Conservation (phyloP, 2,888 invertebrate species). For the Diloba caeruleocephala region DNA sequence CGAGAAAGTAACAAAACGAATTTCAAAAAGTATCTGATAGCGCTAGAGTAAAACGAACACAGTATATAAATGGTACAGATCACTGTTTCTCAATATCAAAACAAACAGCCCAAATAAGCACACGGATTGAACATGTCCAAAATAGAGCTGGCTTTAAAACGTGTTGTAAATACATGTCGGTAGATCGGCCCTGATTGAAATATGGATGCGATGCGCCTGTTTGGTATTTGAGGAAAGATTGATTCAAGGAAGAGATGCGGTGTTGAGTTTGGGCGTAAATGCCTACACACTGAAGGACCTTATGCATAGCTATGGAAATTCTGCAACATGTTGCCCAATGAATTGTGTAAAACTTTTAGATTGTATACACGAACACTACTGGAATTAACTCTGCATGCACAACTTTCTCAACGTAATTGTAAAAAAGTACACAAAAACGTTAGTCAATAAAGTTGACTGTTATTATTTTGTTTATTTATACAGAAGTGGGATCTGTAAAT, state of each 20-base stretch:
- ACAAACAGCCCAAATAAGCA: constrained; percentile 77
- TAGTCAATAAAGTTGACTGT: constrained; percentile 4
- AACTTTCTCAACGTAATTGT: constrained; percentile 1
- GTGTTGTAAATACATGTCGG: constrained; percentile 79
- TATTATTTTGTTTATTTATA: constrained; percentile 9
- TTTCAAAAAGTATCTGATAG: constrained; percentile 28
- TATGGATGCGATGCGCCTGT: constrained; percentile 75
- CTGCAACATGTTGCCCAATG: too few relatives aligned
- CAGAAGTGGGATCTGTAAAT: constrained; percentile 9
- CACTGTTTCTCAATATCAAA: constrained; percentile 75
- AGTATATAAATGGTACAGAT: constrained; percentile 60
- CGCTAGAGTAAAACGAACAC: constrained; percentile 44
- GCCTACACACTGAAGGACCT: constrained; percentile 23
- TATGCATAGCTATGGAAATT: background rate
- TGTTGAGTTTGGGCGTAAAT: constrained; percentile 13
- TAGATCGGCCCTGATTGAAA: constrained; percentile 76
- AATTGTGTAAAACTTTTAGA: background rate
- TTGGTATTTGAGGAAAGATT: constrained; percentile 63
- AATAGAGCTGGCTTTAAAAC: constrained; percentile 77
- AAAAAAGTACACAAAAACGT: too few relatives aligned
- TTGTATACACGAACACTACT: too few relatives aligned
- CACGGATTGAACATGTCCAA: constrained; percentile 73
- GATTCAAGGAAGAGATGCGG: constrained; percentile 34
- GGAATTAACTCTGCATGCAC: too few relatives aligned
- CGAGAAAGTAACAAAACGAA: constrained; percentile 1